Base-by-base conservation (phyloP, 2,797 vertebrate species). In the Cyprinella venusta region DNA sequence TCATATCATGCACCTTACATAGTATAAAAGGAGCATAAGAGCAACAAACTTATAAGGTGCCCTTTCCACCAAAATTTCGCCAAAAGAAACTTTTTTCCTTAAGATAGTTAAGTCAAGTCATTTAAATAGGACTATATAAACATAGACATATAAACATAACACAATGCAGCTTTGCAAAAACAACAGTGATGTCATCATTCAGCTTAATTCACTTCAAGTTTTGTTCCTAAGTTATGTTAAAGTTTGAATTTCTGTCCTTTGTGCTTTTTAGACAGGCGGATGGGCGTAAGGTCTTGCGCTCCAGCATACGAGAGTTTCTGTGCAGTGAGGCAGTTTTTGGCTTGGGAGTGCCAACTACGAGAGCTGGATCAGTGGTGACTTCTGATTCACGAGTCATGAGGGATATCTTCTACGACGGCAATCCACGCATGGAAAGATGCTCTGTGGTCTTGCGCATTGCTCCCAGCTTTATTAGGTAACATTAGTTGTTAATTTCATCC, bases 221-320 rank as follows among this genome's bases (percentile, higher is more conserved):
- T 63, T 63, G 59, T 26, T 61, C 24, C 6, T 24, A 26, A 26
- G 24, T 13, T 30, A 63, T 30, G 13, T 63, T 63, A 61, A 30
- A 6, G 24, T 63, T 30, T 63, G 0, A 1, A 13, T 19, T 63
- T 78, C 19, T 77, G n/a, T 64, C 12, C 0, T 0, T 5, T 72
- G 42, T 61, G 8, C 2, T n/a, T 50, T 56, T 24, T 85, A 99
- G 98, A 54, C 96, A 97, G 87, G 97, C 97, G 0, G 98, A 99
- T 15, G 98, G 98, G 1, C 95, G 97, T 13, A 99, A 99, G n/a
- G 98, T 99, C 0, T 92, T 99, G 87, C 95, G 97, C 38, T 99
- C 98, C 0, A 99, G 97, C 87, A 96, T 99, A 48, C 95, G 98
- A 33, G 98, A 99, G 92, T 99, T 99, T 90, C 95, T 99, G 82